Evolutionary conservation across 2,888 invertebrate species (phyloP), one percentile per base, ranked within the genome.

Genomic region (Eledona agricola): DNA sequence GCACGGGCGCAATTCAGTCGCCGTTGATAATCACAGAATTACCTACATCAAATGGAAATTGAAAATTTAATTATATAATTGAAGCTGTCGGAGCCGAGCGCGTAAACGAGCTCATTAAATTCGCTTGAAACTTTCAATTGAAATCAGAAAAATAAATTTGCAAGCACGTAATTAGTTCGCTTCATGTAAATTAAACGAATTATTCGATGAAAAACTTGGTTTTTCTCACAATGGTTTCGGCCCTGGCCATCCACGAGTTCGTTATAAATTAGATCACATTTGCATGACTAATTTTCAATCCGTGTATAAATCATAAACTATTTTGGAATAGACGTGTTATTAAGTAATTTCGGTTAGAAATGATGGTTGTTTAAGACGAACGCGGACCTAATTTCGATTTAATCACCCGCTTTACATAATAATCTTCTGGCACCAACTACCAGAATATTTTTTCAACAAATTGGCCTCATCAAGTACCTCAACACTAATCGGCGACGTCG

Each of bases 271-370:
- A 42, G 29, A 51, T 43, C 29, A 20, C 35, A 51, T 51, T 51
- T 51, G 51, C 51, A 51, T 51, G 51, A 35, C 29, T 51, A 51
- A 51, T 51, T 51, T 51, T 51, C 51, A 51, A 51, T 51, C 51
- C 35, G 37, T 45, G 31, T 28, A 51, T 51, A 51, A 45, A 51
- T 51, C 51, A 51, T 35, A 51, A 46, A 46, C 46, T 46, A 20
- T 46, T 46, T 34, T 46, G 10, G 35, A 34, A 46, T 46, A 46
- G 46, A 46, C 34, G 35, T 46, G 46, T 46, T 46, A 46, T 46
- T 46, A 46, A 46, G 46, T 46, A 46, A 46, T 46, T 46, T 46
- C 15, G 46, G 45, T 23, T 45, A 45, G 45, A 45, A 43, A 45
- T 32, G 45, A 45, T 17, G 22, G 46, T 34, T 25, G 46, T 46